Percentiles rank a stretch among this genome's conserved stretches.
phyloP scores from a whole-genome alignment of 2,797 vertebrate genomes.

The Micromesistius poutassou region DNA sequence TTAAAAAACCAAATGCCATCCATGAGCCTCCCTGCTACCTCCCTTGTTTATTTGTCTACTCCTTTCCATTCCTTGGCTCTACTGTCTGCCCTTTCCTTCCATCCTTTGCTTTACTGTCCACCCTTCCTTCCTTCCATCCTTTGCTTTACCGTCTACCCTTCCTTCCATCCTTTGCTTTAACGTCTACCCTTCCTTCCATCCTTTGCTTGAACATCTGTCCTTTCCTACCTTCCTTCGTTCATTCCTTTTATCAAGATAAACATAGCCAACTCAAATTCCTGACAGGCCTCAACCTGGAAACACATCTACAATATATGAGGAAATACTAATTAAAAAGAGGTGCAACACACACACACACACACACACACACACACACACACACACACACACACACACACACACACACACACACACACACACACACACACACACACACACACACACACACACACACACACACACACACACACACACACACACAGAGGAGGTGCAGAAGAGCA shows the following conservation, averaged over 20 bases:
- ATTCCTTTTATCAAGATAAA: conserved; percentile 52
- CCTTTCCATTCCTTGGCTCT: not conserved
- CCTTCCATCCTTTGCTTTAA: not conserved
- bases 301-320: conserved; percentile 43
- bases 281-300: conserved; percentile 54
- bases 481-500: not conserved
- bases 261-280: conserved; percentile 62
- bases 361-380: not conserved
- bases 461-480: not conserved
- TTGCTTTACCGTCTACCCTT: not conserved
- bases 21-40: not conserved
- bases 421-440: not conserved
- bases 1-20: not conserved
- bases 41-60: not conserved
- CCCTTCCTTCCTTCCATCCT: not conserved
- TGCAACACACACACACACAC: not conserved
- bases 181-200: not conserved
- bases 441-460: not conserved
- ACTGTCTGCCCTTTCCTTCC: not conserved
- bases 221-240: conserved; percentile 19
- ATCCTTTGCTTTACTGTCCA: not conserved
- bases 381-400: not conserved
- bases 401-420: not conserved
- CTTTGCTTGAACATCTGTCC: not conserved
- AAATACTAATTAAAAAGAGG: conserved; percentile 16